A percentile compares a stretch with the other conserved stretches of the same genome.
Evolutionary conservation across 2,888 invertebrate genomes (phyloP).

Genomic region (Sinodicranocentrus sp.): DNA sequence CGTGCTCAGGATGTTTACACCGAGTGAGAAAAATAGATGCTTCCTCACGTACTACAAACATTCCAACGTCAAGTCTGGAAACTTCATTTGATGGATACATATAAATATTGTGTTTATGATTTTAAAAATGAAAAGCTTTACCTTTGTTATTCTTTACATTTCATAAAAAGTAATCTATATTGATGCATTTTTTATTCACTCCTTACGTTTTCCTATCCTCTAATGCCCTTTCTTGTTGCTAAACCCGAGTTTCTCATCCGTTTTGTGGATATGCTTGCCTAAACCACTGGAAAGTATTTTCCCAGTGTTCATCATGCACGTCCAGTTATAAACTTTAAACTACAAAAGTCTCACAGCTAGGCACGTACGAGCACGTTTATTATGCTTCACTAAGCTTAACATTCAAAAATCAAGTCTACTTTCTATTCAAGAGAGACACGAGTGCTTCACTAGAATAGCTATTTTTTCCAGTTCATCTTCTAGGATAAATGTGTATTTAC

Average conservation of each 20-base stretch:
- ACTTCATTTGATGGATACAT: no score
- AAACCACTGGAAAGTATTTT: not conserved
- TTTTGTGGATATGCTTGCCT: constrained; percentile 7
- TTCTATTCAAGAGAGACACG: not conserved
- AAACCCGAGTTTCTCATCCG: constrained; percentile 42
- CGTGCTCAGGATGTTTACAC: not conserved
- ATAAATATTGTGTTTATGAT: no score
- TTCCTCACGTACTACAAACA: no score
- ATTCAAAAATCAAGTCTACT: not conserved
- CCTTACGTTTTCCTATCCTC: not conserved
- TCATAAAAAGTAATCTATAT: no score
- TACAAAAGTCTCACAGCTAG: not conserved
- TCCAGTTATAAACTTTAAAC: not conserved
- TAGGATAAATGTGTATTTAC: not conserved
- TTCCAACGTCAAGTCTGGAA: no score
- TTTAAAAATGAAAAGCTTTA: no score
- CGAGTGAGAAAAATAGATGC: not conserved
- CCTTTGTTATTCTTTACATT: no score
- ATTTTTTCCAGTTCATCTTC: not conserved
- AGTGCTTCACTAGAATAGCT: not conserved
- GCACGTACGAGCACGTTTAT: constrained; percentile 19
- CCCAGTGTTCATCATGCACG: constrained; percentile 48
- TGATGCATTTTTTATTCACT: constrained; percentile 45
- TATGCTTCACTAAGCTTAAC: constrained; percentile 5
- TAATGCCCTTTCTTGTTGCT: not conserved